Evolutionary conservation across 2,888 invertebrate genomes (phyloP).

Genomic region (Camptogramma bilineatum): DNA sequence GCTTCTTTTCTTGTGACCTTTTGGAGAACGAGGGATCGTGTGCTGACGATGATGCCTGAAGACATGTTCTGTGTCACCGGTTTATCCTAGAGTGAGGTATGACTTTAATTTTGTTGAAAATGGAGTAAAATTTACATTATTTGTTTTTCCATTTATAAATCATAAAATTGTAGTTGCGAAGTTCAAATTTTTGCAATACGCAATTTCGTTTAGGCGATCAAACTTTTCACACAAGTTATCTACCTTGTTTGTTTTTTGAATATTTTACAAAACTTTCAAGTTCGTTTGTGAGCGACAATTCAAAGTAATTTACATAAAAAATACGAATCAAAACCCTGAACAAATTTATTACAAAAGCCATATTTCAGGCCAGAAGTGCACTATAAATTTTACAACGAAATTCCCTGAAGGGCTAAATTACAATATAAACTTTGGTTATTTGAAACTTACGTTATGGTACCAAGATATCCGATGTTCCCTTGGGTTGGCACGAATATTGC

Average conservation of each 20-base stretch:
- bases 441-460: slow-evolving; percentile 93
- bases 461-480: slow-evolving; percentile 93
- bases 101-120: not conserved
- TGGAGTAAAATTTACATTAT: not conserved
- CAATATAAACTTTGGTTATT: slow-evolving; percentile 47
- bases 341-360: slow-evolving; percentile 33
- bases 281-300: slow-evolving; percentile 3
- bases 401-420: slow-evolving; percentile 43
- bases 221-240: not conserved
- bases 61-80: slow-evolving; percentile 93
- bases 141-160: not conserved
- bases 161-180: not conserved
- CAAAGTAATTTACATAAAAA: slow-evolving; percentile 19
- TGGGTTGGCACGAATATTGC: slow-evolving; percentile 93
- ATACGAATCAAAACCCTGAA: slow-evolving; percentile 21
- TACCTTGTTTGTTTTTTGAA: slow-evolving; percentile 4
- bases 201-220: not conserved
- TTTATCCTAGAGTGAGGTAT: slow-evolving; percentile 66
- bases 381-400: slow-evolving; percentile 43
- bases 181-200: not conserved
- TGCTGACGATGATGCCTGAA: slow-evolving; percentile 94
- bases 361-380: slow-evolving; percentile 37
- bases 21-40: slow-evolving; percentile 94
- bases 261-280: slow-evolving; percentile 5
- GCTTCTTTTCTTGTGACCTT: slow-evolving; percentile 92